A percentile compares a stretch with the other conserved stretches of the same genome.
phyloP scores from a whole-genome alignment of 2,797 vertebrate genomes.

The Hirundo rustica region DNA sequence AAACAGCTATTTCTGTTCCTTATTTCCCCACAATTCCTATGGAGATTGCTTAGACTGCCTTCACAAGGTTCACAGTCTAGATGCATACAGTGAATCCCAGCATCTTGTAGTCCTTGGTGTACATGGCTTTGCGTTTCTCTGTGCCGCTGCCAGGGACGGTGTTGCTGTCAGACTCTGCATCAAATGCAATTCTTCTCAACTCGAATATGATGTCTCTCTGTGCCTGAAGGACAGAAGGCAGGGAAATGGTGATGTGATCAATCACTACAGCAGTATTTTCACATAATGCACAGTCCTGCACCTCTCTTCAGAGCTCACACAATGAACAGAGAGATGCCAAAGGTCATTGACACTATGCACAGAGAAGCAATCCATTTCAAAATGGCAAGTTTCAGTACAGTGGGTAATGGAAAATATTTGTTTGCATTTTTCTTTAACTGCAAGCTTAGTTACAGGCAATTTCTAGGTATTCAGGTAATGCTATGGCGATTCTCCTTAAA shows the following conservation, averaged over 20 bases:
- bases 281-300: neutral
- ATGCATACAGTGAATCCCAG: constrained; percentile 92
- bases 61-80: neutral
- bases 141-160: constrained; percentile 80
- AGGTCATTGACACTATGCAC: neutral
- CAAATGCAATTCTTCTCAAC: constrained; percentile 93
- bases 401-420: neutral
- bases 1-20: neutral
- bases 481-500: neutral
- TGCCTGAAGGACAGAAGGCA: constrained; percentile 74
- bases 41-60: neutral
- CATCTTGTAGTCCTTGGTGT: constrained; percentile 99
- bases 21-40: neutral
- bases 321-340: neutral
- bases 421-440: neutral
- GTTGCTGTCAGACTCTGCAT: constrained; percentile 89
- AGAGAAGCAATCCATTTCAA: neutral
- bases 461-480: neutral
- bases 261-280: neutral
- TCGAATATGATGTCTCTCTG: constrained; percentile 97
- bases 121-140: constrained; percentile 95
- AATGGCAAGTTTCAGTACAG: neutral
- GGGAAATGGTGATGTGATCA: neutral
- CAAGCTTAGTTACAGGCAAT: neutral
- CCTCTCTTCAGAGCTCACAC: neutral